Base-by-base conservation (phyloP, 1,140 invertebrate species). In the Rhyzopertha dominica region DNA sequence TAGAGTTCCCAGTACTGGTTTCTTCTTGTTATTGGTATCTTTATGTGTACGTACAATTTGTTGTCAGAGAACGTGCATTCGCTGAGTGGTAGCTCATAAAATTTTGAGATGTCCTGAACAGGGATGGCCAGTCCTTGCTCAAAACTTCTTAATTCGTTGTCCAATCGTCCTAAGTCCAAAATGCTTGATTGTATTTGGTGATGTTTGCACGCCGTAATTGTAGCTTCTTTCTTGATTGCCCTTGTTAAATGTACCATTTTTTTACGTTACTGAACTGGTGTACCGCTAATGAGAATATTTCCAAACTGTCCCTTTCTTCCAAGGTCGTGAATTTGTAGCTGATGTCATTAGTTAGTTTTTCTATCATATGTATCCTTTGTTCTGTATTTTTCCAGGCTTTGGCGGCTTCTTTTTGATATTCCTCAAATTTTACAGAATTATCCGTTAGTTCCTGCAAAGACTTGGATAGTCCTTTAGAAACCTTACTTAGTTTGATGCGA, bases 71-170 rank as follows among this genome's bases (percentile, higher is more conserved):
- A 32, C n/a, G 30, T 24, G 19, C 30, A 42, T 13, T 42, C 45
- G 18, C 19, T 23, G 34, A 42, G 23, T 5, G 38, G 45, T 10
- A 47, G 12, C 32, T 47, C 26, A 10, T 47, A 47, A 22, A 32
- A 42, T 24, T 31, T 32, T 4, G 28, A 31, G 8, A 35, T 5
- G 5, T 42, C 29, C 5, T 24, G 14, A 13, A 25, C 10, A 7
- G 26, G 20, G 18, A 47, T 32, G 8, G 45, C 38, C n/a, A 47
- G 34, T 12, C n/a, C 26, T 41, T 41, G 29, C 13, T 14, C 2
- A 25, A 13, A 12, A 16, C 12, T 1, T 20, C 16, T 35, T 20
- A 35, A 5, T 20, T 17, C n/a, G 7, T 10, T 14, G 16, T 24
- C 20, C 13, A 14, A 12, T 25, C 14, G 12, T 12, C 19, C 13